These are phyloP conservation scores for Solen grandis DNA, from an alignment of 1,140 invertebrate species.

Conservation along the genomic window DNA sequence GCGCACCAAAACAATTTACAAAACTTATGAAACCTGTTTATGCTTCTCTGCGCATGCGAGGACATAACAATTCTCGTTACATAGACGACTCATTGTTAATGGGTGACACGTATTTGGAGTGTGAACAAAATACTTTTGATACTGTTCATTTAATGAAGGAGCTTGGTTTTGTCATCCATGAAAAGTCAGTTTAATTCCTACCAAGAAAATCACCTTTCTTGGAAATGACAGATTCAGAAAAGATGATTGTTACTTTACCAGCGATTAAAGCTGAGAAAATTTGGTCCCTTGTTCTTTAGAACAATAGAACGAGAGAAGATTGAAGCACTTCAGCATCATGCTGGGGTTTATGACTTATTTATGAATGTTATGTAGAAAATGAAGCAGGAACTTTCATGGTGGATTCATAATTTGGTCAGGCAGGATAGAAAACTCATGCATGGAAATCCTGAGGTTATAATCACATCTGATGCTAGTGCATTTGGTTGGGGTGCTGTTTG, in stretches of 20 bases:
- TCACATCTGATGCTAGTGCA: not conserved
- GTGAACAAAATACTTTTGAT: not conserved
- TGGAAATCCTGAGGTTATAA: slow-evolving; percentile 19
- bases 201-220: not conserved
- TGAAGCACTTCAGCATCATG: not conserved
- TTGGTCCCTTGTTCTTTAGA: slow-evolving; percentile 18
- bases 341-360: not conserved
- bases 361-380: not conserved
- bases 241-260: too few species aligned
- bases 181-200: not conserved
- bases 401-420: slow-evolving; percentile 5
- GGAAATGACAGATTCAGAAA: too few species aligned
- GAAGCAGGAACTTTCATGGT: slow-evolving; percentile 19
- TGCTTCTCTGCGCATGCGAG: slow-evolving; percentile 8
- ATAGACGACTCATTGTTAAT: not conserved
- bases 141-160: not conserved
- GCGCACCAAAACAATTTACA: slow-evolving; percentile 23
- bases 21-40: too few species aligned
- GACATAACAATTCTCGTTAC: not conserved
- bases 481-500: slow-evolving; percentile 16
- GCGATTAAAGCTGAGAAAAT: too few species aligned
- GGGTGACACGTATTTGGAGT: not conserved
- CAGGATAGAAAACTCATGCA: slow-evolving; percentile 3
- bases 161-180: not conserved
- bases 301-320: slow-evolving; percentile 21